Percentiles rank a stretch among this genome's conserved stretches.
Conservation (phyloP, 2,797 vertebrate genomes). For the Hyperoplus immaculatus region DNA sequence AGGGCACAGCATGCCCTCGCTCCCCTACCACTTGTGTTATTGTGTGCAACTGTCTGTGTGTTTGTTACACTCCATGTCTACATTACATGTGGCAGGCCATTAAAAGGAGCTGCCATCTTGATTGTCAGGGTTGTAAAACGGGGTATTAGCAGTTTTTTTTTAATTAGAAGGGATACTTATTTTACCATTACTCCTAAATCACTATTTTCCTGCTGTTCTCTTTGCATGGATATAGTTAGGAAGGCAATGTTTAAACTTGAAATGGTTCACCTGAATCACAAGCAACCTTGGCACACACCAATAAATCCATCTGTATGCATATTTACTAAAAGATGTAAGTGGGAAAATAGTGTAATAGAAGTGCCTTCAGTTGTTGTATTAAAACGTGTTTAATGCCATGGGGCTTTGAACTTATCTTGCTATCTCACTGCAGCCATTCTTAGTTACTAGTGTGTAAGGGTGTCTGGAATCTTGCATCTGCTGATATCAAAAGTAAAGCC, state of each 20-base stretch:
- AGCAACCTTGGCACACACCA: not conserved
- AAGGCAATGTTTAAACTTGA: not conserved
- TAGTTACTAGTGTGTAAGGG: not conserved
- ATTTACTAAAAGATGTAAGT: not conserved
- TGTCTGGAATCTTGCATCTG: slow-evolving; percentile 15
- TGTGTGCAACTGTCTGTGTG: slow-evolving; percentile 27
- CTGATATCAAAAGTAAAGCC: slow-evolving; percentile 27
- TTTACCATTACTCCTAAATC: not conserved
- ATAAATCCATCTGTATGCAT: not conserved
- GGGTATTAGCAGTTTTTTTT: not conserved
- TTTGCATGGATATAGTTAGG: not conserved
- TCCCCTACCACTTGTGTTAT: slow-evolving; percentile 40
- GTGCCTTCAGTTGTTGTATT: not conserved
- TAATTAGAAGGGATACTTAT: slow-evolving; percentile 2
- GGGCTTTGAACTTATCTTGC: slow-evolving; percentile 13
- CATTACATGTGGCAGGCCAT: slow-evolving; percentile 21
- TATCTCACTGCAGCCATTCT: not conserved
- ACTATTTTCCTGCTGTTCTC: not conserved
- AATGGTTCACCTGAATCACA: not conserved
- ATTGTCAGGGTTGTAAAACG: not conserved
- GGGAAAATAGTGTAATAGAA: not conserved
- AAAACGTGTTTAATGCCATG: not conserved
- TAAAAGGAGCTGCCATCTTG: not conserved
- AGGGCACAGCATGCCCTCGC: slow-evolving; percentile 58
- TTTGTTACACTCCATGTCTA: slow-evolving; percentile 31